Evolutionary conservation across 2,113 vertebrate species (phyloP).

Genomic region (Columba janthina): DNA sequence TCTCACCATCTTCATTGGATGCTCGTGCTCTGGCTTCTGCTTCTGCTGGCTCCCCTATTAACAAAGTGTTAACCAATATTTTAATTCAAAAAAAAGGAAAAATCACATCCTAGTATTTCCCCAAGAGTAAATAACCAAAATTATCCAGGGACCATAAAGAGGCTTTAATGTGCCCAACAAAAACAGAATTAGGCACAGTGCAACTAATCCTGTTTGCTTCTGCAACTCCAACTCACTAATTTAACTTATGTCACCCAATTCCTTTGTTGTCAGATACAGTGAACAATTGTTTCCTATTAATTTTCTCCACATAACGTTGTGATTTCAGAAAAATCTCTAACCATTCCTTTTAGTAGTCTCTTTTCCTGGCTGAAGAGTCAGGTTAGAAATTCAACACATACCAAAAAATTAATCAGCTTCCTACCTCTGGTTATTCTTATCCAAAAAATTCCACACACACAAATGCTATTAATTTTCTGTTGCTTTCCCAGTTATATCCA

Average conservation of each 20-base stretch:
- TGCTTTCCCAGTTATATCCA: not conserved
- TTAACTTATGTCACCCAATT: not conserved
- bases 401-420: not conserved
- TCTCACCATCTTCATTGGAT: slow-evolving; percentile 92
- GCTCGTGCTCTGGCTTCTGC: slow-evolving; percentile 88
- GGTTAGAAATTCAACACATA: not conserved
- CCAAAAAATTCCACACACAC: not conserved
- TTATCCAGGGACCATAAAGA: not conserved
- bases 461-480: not conserved
- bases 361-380: not conserved
- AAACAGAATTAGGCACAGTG: not conserved
- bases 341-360: not conserved
- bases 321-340: not conserved
- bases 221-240: not conserved
- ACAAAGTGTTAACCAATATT: not conserved
- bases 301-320: not conserved
- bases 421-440: not conserved
- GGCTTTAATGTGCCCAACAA: not conserved
- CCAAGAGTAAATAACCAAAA: not conserved
- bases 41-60: slow-evolving; percentile 90
- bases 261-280: not conserved
- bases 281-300: not conserved
- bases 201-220: not conserved
- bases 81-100: not conserved
- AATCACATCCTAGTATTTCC: not conserved